Conservation (phyloP, 2,888 invertebrate genomes). For the Oasisia sp. region DNA sequence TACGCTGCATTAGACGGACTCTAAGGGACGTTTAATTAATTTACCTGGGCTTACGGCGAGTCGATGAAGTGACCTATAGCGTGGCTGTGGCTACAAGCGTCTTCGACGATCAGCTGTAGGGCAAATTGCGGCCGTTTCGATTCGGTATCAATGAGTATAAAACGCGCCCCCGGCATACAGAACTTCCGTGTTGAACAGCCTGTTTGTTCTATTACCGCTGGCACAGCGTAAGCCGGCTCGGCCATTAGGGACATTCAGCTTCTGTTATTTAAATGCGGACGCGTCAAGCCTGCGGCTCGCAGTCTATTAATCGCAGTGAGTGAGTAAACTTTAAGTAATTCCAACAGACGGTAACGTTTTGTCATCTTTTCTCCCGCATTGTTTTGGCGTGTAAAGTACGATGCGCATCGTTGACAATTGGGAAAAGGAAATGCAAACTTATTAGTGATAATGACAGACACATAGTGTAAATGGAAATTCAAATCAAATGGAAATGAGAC, state of each 20-base stretch:
- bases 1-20: neutral
- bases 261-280: neutral
- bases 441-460: too few relatives aligned
- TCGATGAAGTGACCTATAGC: neutral
- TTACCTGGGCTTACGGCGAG: neutral
- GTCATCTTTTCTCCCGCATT: neutral
- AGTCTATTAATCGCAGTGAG: neutral
- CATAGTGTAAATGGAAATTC: neutral
- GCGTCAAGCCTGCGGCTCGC: neutral
- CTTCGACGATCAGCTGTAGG: neutral
- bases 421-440: neutral
- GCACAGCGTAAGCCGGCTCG: neutral
- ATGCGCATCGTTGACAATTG: neutral
- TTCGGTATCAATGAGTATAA: conserved; percentile 9
- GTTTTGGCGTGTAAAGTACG: neutral
- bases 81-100: neutral
- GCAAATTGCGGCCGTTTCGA: conserved; percentile 5
- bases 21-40: neutral
- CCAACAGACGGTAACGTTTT: conserved; percentile 10
- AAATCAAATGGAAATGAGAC: neutral
- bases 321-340: neutral
- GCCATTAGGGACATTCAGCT: neutral
- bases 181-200: conserved; percentile 6
- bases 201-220: neutral
- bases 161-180: neutral